A percentile compares a stretch with the other conserved stretches of the same genome.
Conservation (phyloP, 2,113 vertebrate species). For the Pagrus major region DNA sequence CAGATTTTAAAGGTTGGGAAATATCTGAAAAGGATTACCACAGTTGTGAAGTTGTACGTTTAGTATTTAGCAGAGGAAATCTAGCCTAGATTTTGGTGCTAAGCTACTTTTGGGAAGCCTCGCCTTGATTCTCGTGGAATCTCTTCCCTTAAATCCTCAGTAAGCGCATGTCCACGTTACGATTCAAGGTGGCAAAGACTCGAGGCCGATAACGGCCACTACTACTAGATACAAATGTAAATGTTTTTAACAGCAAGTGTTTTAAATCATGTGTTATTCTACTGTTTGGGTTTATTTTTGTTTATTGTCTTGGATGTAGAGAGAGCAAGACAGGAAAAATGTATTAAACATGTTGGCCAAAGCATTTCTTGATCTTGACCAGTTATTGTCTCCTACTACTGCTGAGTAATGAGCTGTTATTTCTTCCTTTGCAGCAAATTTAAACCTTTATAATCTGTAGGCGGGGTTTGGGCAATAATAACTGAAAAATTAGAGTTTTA, state of each 20-base stretch:
- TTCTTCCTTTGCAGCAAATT: not conserved
- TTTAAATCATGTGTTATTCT: conserved; percentile 68
- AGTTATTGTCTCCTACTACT: conserved; percentile 20
- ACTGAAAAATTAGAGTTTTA: no score
- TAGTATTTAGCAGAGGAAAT: conserved; percentile 16
- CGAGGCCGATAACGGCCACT: conserved; percentile 32
- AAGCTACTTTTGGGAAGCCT: conserved; percentile 54
- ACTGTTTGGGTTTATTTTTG: conserved; percentile 50
- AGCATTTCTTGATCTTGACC: conserved; percentile 5
- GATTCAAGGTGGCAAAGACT: conserved; percentile 14
- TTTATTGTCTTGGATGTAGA: conserved; percentile 63
- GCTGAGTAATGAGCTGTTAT: not conserved
- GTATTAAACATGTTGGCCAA: conserved; percentile 68
- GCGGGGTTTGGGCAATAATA: no score
- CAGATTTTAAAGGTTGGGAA: conserved; percentile 19
- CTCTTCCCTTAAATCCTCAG: conserved; percentile 41
- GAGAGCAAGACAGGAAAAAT: conserved; percentile 38
- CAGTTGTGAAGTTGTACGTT: not conserved
- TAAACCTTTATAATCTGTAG: not conserved
- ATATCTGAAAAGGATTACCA: not conserved
- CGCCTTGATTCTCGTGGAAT: conserved; percentile 58
- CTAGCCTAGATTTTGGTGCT: conserved; percentile 53
- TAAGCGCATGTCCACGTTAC: conserved; percentile 27
- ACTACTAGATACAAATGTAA: conserved; percentile 46
- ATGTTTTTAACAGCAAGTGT: conserved; percentile 59